Percentiles rank a stretch among this genome's conserved stretches.
phyloP scores from a whole-genome alignment of 2,888 invertebrate species.

The Andrena fulva region DNA sequence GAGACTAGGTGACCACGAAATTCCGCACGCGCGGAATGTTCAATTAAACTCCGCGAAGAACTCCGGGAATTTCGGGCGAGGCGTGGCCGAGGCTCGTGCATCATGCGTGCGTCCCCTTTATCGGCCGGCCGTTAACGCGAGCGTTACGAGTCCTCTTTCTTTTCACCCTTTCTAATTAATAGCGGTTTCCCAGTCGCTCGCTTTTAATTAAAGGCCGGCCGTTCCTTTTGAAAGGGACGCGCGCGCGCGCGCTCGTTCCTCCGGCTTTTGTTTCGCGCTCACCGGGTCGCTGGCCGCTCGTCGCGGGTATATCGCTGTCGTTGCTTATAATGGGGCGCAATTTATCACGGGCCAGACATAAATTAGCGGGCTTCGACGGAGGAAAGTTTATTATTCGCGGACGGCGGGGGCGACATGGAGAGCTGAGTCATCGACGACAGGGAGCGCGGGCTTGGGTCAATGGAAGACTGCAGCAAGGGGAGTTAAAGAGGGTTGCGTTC shows the following conservation, averaged over 20 bases:
- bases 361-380: neutral
- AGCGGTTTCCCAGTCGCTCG: neutral
- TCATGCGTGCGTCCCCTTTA: constrained; percentile 48
- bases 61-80: constrained; percentile 55
- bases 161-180: constrained; percentile 6
- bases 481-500: too few species aligned
- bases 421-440: neutral
- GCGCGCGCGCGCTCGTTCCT: neutral
- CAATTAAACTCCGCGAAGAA: constrained; percentile 70
- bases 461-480: too few species aligned
- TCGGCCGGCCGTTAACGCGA: constrained; percentile 15
- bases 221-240: neutral
- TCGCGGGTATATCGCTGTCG: neutral
- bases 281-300: neutral
- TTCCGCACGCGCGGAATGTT: constrained; percentile 68
- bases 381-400: neutral
- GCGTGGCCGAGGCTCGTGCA: constrained; percentile 56
- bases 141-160: constrained; percentile 10
- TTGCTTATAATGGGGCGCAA: neutral
- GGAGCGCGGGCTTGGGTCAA: too few species aligned
- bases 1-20: constrained; percentile 50
- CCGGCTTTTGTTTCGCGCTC: neutral
- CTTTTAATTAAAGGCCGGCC: constrained; percentile 22
- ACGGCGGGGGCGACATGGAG: neutral
- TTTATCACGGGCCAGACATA: neutral